A percentile compares a stretch with the other conserved stretches of the same genome.
phyloP scores from a whole-genome alignment of 2,797 vertebrate species.

The Emys orbicularis region DNA sequence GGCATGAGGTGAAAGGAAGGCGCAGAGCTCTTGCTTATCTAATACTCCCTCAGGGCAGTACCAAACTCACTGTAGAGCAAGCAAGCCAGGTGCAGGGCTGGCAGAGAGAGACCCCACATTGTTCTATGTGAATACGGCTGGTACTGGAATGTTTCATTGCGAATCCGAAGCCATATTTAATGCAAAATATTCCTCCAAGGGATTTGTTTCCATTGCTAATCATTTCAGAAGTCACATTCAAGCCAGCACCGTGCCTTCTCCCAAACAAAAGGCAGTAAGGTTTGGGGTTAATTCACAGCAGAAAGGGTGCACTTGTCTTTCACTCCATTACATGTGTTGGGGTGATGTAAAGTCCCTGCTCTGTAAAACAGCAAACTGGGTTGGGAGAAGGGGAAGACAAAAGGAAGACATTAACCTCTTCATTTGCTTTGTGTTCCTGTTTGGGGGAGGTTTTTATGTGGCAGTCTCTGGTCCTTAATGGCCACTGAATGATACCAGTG shows the following conservation, averaged over 20 bases:
- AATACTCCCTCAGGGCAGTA: constrained; percentile 59
- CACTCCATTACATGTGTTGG: background rate
- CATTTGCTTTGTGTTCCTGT: background rate
- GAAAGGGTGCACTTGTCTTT: background rate
- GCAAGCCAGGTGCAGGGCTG: background rate
- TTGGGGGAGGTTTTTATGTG: background rate
- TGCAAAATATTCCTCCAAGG: constrained; percentile 63
- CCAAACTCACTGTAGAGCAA: constrained; percentile 8
- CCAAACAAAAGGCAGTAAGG: background rate
- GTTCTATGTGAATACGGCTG: constrained; percentile 25
- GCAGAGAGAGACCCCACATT: background rate
- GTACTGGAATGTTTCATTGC: constrained; percentile 2
- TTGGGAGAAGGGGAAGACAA: background rate
- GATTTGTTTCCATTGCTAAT: constrained; percentile 29
- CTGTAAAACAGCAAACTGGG: background rate
- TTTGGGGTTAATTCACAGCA: background rate
- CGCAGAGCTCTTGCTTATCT: constrained; percentile 40
- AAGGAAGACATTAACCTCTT: background rate
- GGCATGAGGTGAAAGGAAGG: constrained; percentile 49
- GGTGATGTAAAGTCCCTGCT: background rate
- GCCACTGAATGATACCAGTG: background rate
- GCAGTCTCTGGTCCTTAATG: background rate
- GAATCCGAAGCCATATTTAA: constrained; percentile 39
- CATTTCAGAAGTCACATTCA: constrained; percentile 40
- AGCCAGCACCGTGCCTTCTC: background rate